These are phyloP conservation scores for Parnassius smintheus DNA, from an alignment of 2,888 invertebrate species.

Conservation along the genomic window DNA sequence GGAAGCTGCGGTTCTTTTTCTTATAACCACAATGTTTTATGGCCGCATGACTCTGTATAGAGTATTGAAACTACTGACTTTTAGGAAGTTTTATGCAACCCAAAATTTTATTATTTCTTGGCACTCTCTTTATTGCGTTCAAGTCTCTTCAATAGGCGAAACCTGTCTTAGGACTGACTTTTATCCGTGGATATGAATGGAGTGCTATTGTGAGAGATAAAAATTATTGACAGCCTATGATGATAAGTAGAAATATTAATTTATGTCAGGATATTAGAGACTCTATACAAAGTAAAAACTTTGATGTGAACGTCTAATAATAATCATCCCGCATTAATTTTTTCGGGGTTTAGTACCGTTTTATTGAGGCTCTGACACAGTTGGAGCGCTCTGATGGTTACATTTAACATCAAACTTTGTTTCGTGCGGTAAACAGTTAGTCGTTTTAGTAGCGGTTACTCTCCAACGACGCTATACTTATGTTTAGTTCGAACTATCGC, in stretches of 20 bases:
- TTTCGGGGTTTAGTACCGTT: constrained; percentile 1
- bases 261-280: too few species aligned
- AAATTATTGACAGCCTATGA: too few species aligned
- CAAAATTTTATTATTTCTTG: too few species aligned
- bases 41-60: constrained; percentile 3
- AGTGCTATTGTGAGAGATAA: too few species aligned
- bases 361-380: constrained; percentile 12
- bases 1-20: constrained; percentile 67
- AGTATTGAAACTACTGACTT: background rate
- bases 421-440: constrained; percentile 15
- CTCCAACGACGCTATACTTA: constrained; percentile 1
- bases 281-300: too few species aligned
- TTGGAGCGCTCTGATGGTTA: constrained; percentile 17
- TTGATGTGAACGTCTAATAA: background rate
- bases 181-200: too few species aligned
- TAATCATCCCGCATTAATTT: background rate
- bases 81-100: too few species aligned
- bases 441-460: constrained; percentile 17
- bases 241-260: too few species aligned
- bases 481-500: constrained; percentile 6
- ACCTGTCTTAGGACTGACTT: too few species aligned
- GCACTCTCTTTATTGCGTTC: too few species aligned
- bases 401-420: constrained; percentile 18
- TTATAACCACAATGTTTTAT: constrained; percentile 29
- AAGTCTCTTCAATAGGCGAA: too few species aligned